phyloP scores from a whole-genome alignment of 2,888 invertebrate species.

The Heterodera filipjevi region DNA sequence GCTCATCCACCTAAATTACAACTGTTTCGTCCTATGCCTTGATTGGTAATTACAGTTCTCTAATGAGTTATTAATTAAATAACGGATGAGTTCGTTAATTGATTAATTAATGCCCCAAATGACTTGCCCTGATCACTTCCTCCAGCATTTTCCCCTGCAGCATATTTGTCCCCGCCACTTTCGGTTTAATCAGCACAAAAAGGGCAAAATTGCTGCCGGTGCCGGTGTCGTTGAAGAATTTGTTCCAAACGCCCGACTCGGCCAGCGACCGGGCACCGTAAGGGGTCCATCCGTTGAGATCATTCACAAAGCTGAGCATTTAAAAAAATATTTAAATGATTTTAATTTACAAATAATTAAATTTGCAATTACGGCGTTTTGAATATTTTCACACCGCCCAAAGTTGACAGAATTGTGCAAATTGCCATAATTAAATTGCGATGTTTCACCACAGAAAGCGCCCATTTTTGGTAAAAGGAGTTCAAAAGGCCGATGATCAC shows the following conservation, averaged over 20 bases:
- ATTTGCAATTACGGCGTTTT: slow-evolving; percentile 32
- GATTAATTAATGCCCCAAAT: no score
- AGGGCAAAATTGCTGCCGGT: slow-evolving; percentile 53
- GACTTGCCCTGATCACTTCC: slow-evolving; percentile 14
- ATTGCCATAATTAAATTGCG: slow-evolving; percentile 51
- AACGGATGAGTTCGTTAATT: no score
- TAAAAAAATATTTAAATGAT: neutral
- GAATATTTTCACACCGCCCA: slow-evolving; percentile 50
- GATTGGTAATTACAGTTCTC: no score
- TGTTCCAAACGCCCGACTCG: slow-evolving; percentile 40
- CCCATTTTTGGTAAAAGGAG: slow-evolving; percentile 44
- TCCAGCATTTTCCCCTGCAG: slow-evolving; percentile 10
- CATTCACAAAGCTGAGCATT: slow-evolving; percentile 43
- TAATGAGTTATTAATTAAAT: no score
- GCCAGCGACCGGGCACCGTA: slow-evolving; percentile 50
- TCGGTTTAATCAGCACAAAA: slow-evolving; percentile 42
- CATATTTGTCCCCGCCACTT: slow-evolving; percentile 13
- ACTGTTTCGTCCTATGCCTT: neutral
- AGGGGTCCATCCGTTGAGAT: slow-evolving; percentile 59
- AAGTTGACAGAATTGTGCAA: slow-evolving; percentile 50
- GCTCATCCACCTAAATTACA: slow-evolving; percentile 46
- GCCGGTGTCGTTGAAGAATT: slow-evolving; percentile 46
- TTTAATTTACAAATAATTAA: neutral
- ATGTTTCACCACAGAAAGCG: slow-evolving; percentile 50
- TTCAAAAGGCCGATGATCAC: neutral